Evolutionary conservation across 2,113 vertebrate genomes (phyloP).

Genomic region (Danio rerio): GRCz12tu NC_133184.1:52684501-52685000

Average conservation of each 20-base stretch:
- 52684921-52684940: background rate
- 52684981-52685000: too few relatives aligned
- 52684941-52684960: background rate
- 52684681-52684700: conserved; percentile 93
- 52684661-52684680: conserved; percentile 91
- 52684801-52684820: conserved; percentile 86
- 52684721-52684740: conserved; percentile 97
- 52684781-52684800: conserved; percentile 71
- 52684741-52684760: conserved; percentile 97
- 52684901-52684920: background rate
- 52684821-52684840: conserved; percentile 67
- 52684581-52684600: conserved; percentile 49
- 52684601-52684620: conserved; percentile 56
- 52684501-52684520: conserved; percentile 20
- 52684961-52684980: background rate
- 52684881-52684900: background rate
- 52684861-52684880: conserved; percentile 3
- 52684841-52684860: conserved; percentile 12
- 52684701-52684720: conserved; percentile 99
- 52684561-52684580: conserved; percentile 43
- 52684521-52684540: conserved; percentile 34
- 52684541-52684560: conserved; percentile 35
- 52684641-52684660: conserved; percentile 90
- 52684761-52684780: conserved; percentile 54
- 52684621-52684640: conserved; percentile 88